phyloP scores from a whole-genome alignment of 2,797 vertebrate genomes.

The Nasua narica region DNA sequence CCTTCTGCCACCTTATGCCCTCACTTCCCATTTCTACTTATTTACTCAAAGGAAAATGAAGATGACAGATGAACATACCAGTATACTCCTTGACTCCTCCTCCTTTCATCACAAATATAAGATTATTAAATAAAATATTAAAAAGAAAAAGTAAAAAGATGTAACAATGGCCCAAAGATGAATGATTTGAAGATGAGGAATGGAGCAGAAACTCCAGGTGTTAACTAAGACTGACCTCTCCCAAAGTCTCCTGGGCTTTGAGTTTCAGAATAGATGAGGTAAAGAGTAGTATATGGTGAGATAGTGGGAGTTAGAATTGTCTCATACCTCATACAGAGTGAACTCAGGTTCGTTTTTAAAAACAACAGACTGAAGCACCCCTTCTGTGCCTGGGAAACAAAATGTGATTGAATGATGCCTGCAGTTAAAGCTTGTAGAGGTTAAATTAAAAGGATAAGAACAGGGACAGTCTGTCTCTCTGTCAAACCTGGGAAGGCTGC shows the following conservation, averaged over 20 bases:
- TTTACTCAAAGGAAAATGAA: background rate
- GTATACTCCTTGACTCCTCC: background rate
- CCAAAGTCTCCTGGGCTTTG: background rate
- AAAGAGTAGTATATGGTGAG: background rate
- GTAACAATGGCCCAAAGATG: background rate
- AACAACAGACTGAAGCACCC: background rate
- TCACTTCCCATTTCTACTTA: background rate
- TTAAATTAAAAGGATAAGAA: background rate
- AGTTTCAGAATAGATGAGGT: background rate
- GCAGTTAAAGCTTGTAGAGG: background rate
- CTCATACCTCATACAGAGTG: background rate
- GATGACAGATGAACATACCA: background rate
- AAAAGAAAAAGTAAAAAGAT: background rate
- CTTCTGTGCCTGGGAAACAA: background rate
- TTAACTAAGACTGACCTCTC: background rate
- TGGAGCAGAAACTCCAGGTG: background rate
- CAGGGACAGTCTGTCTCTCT: background rate
- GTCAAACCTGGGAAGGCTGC: background rate
- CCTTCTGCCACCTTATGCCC: background rate
- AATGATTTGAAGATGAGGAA: background rate
- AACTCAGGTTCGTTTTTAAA: background rate
- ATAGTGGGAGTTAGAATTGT: background rate
- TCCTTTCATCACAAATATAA: background rate
- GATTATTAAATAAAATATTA: background rate
- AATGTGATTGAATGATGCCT: background rate